Evolutionary conservation across 2,888 invertebrate species (phyloP).

Genomic region (Synergus gifuensis): DNA sequence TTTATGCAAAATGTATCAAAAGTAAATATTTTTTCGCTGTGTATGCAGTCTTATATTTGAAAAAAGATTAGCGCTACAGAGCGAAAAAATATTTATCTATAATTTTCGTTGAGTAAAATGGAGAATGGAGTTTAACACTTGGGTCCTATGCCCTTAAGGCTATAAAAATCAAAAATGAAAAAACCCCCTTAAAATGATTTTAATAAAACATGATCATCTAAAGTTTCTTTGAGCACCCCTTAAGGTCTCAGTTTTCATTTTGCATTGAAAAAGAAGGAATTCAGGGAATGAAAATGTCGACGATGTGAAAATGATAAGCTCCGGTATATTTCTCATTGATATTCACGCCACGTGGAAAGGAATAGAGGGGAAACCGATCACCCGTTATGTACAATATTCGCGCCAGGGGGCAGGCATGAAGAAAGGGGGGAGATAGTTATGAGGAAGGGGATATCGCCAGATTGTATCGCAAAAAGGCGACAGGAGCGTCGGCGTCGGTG

Average conservation of each 20-base stretch:
- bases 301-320: slow-evolving; percentile 7
- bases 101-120: no score
- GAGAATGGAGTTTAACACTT: no score
- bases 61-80: no score
- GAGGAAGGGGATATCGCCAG: neutral
- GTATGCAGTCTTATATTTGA: no score
- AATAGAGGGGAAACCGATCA: slow-evolving; percentile 31
- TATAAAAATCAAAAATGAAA: no score
- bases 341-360: slow-evolving; percentile 18
- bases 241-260: neutral
- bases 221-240: no score
- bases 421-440: slow-evolving; percentile 8
- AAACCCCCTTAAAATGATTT: no score
- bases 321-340: slow-evolving; percentile 6
- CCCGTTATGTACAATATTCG: slow-evolving; percentile 31
- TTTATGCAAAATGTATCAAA: no score
- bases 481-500: slow-evolving; percentile 29
- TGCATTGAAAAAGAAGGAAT: neutral
- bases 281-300: neutral
- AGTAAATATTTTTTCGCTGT: no score
- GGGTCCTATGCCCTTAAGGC: no score
- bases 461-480: slow-evolving; percentile 36
- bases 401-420: slow-evolving; percentile 9
- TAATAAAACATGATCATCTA: no score
- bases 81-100: no score